Evolutionary conservation across 2,888 invertebrate species (phyloP).

Genomic region (Oxystoma pomonae): DNA sequence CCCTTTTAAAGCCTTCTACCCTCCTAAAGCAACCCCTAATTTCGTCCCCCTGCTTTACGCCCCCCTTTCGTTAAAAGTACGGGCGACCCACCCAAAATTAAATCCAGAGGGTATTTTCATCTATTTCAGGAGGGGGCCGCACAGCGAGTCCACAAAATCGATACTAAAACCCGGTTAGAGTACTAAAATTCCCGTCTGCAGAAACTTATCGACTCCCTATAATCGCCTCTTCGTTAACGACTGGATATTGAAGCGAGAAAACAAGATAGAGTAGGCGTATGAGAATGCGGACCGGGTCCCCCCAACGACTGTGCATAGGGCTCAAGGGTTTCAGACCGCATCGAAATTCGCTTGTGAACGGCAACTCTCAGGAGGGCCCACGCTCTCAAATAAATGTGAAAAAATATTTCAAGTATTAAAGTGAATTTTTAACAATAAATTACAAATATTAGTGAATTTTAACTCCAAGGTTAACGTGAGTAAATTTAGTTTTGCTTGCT

Average conservation of each 20-base stretch:
- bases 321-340: not conserved
- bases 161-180: not conserved
- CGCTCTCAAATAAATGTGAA: not conserved
- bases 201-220: too few relatives aligned
- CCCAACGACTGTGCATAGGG: not conserved
- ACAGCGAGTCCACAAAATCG: not conserved
- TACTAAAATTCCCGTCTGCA: not conserved
- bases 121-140: not conserved
- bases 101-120: slow-evolving; percentile 33
- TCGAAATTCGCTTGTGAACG: not conserved
- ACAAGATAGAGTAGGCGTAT: not conserved
- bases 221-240: not conserved
- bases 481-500: not conserved
- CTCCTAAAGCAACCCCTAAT: slow-evolving; percentile 17
- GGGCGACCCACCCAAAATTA: slow-evolving; percentile 29
- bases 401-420: not conserved
- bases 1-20: too few relatives aligned
- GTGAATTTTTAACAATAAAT: not conserved
- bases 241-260: not conserved
- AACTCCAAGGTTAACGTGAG: not conserved
- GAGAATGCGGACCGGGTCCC: not conserved
- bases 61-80: not conserved
- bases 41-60: slow-evolving; percentile 6
- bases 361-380: not conserved
- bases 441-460: not conserved